Conservation (phyloP, 2,888 invertebrate species). For the Meteorus cinctellus region DNA sequence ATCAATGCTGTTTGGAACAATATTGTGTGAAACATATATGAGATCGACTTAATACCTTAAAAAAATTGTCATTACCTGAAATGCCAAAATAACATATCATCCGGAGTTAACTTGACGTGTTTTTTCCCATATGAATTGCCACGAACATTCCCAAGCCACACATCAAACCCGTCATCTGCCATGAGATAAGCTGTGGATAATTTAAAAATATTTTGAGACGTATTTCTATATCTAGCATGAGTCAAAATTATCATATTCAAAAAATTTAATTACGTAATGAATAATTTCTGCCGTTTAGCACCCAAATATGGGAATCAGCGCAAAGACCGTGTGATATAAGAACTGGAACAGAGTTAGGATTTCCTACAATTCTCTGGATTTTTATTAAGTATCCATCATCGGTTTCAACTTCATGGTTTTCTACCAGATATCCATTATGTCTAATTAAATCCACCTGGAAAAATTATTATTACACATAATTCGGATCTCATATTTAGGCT, state of each 20-base stretch:
- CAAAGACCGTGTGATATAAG: slow-evolving; percentile 45
- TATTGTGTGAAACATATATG: background rate
- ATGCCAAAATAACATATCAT: slow-evolving; percentile 77
- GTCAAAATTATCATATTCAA: background rate
- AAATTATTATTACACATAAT: background rate
- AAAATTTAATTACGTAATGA: slow-evolving; percentile 39
- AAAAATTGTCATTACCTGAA: slow-evolving; percentile 71
- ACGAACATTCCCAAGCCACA: slow-evolving; percentile 48
- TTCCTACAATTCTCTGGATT: slow-evolving; percentile 81
- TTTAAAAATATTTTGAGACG: background rate
- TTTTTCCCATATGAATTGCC: slow-evolving; percentile 43
- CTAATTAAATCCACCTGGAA: background rate
- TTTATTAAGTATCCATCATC: slow-evolving; percentile 86
- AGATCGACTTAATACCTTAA: background rate
- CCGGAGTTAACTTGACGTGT: slow-evolving; percentile 64
- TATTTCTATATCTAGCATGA: too few species aligned
- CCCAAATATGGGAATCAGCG: slow-evolving; percentile 47
- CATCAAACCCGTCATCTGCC: slow-evolving; percentile 47
- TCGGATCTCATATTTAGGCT: background rate
- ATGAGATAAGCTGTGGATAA: slow-evolving; percentile 40
- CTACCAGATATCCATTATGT: slow-evolving; percentile 77
- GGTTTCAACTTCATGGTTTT: slow-evolving; percentile 80
- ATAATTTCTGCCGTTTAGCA: slow-evolving; percentile 40
- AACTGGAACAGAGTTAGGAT: slow-evolving; percentile 22
- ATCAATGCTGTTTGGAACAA: slow-evolving; percentile 79